Percentiles rank a stretch among this genome's conserved stretches.
Conservation (phyloP, 2,113 vertebrate species). For the Rhinopithecus roxellana region DNA sequence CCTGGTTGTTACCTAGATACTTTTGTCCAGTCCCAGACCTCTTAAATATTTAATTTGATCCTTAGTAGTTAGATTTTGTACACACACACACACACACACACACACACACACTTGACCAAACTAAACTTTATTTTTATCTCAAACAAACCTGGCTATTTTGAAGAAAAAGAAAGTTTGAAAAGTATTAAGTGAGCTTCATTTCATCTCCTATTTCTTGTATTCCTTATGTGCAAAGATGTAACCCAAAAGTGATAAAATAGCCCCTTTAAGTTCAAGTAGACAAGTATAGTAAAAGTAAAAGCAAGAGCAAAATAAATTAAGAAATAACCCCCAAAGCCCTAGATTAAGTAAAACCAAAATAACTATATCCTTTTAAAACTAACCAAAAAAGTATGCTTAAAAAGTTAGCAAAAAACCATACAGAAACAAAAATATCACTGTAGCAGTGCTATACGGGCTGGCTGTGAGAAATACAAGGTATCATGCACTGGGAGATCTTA, state of each 20-base stretch:
- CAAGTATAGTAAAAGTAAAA: background rate
- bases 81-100: background rate
- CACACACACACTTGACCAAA: background rate
- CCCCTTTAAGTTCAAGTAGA: background rate
- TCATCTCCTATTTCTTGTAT: background rate
- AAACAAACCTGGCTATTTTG: constrained; percentile 20
- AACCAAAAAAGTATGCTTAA: background rate
- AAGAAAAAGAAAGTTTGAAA: background rate
- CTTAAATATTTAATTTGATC: background rate
- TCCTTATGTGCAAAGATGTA: background rate
- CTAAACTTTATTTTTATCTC: background rate
- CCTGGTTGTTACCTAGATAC: background rate
- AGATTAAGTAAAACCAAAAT: constrained; percentile 12
- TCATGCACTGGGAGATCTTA: background rate
- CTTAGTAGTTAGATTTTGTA: background rate
- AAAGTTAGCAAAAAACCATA: background rate
- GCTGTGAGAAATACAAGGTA: background rate
- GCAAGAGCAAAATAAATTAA: background rate
- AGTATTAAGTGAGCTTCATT: background rate
- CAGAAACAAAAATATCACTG: background rate
- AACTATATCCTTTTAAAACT: background rate
- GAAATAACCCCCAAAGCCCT: background rate
- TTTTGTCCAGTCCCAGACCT: background rate
- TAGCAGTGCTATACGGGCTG: too few species aligned
- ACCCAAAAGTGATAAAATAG: background rate